A percentile compares a stretch with the other conserved stretches of the same genome.
Evolutionary conservation across 2,888 invertebrate species (phyloP).

Genomic region (Diarsia rubi): DNA sequence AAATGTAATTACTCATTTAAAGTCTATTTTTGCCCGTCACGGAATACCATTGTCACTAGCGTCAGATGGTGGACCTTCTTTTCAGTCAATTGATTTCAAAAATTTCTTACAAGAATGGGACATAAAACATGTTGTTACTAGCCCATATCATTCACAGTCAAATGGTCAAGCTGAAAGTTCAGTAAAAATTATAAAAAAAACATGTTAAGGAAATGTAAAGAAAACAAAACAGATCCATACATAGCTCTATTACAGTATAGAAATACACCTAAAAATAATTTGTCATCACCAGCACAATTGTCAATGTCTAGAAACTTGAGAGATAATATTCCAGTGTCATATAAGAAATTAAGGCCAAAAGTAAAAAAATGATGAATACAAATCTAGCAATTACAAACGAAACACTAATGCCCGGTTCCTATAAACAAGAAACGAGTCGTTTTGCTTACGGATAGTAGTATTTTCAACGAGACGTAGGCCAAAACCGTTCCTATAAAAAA

Average conservation of each 20-base stretch:
- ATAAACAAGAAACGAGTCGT: too few species aligned
- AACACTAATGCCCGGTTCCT: too few species aligned
- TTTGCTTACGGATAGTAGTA: too few species aligned
- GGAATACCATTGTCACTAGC: neutral
- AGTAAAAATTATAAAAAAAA: neutral
- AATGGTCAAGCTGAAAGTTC: slow-evolving; percentile 4
- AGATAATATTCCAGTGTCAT: neutral
- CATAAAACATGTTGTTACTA: neutral
- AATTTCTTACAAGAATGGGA: neutral
- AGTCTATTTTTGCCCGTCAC: neutral
- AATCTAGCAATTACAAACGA: neutral
- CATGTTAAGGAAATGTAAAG: neutral
- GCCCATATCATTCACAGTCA: neutral
- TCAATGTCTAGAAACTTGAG: neutral
- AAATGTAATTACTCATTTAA: neutral
- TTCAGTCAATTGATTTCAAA: neutral
- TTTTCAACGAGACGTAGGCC: too few species aligned
- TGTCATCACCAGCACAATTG: neutral
- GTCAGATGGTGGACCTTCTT: slow-evolving; percentile 2
- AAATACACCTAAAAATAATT: neutral
- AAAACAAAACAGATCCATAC: neutral
- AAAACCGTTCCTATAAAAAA: too few species aligned
- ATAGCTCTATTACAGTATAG: slow-evolving; percentile 7
- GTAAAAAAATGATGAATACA: neutral
- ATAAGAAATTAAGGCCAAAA: neutral